phyloP scores from a whole-genome alignment of 2,113 vertebrate species.

The Promerops cafer region DNA sequence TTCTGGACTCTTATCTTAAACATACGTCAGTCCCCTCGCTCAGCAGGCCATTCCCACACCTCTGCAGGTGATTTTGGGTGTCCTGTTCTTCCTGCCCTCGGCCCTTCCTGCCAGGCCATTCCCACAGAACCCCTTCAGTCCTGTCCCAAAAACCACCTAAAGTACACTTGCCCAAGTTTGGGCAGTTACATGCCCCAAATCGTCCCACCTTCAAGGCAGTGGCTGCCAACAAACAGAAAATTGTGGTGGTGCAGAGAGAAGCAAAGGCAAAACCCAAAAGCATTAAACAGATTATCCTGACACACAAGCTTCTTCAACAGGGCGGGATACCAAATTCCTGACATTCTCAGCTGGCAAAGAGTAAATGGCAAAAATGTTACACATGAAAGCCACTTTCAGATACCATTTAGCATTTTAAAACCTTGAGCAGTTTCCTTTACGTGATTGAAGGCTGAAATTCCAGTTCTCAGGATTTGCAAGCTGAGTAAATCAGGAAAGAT shows the following conservation, averaged over 20 bases:
- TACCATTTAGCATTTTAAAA: neutral
- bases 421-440: neutral
- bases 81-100: neutral
- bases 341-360: conserved; percentile 61
- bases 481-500: neutral
- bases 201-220: neutral
- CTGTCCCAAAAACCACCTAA: neutral
- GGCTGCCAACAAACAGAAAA: neutral
- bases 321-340: conserved; percentile 41
- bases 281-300: neutral
- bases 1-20: neutral
- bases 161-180: neutral
- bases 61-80: neutral
- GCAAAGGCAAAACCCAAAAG: neutral
- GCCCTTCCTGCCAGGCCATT: neutral
- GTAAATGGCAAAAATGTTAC: conserved; percentile 44
- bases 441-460: neutral
- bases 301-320: neutral
- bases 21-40: fast-evolving
- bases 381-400: conserved; percentile 23
- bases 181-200: neutral
- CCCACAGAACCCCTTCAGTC: neutral
- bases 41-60: neutral
- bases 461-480: neutral
- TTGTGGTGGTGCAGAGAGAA: neutral